Percentiles rank a stretch among this genome's conserved stretches.
These are phyloP conservation scores for Pungitius pungitius DNA, from an alignment of 2,113 vertebrate species.

Conservation along the genomic window DNA sequence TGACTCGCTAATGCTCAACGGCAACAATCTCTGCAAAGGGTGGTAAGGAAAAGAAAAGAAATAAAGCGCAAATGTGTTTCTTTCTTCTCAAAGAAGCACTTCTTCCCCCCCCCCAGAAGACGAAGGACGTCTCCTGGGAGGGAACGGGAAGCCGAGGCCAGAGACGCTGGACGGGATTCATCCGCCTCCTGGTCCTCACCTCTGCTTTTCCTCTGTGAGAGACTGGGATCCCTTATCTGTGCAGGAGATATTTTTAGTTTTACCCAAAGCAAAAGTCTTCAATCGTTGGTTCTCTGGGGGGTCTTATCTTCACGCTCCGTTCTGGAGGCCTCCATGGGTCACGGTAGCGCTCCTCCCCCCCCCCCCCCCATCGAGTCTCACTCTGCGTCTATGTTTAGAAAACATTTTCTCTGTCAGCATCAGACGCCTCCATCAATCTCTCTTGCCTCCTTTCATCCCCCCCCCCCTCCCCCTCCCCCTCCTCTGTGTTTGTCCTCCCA, in stretches of 20 bases:
- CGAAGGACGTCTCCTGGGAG: too few species aligned
- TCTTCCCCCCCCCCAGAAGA: too few species aligned
- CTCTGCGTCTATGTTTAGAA: conserved; percentile 24
- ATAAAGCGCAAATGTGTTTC: not conserved
- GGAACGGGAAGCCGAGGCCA: not conserved
- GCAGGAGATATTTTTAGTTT: not conserved
- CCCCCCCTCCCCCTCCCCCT: conserved; percentile 5
- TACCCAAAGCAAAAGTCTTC: not conserved
- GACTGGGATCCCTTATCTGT: not conserved
- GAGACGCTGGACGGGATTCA: not conserved
- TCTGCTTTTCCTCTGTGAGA: not conserved
- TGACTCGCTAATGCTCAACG: not conserved
- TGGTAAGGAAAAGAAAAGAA: too few species aligned
- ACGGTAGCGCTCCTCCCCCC: not conserved
- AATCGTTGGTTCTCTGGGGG: not conserved
- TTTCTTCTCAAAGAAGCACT: not conserved
- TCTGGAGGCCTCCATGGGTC: not conserved
- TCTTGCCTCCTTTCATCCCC: conserved; percentile 66
- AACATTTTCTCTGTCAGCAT: conserved; percentile 24
- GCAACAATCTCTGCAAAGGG: not conserved
- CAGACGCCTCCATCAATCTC: conserved; percentile 49
- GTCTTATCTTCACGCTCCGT: not conserved
- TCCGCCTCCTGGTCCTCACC: not conserved
- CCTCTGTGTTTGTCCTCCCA: conserved; percentile 63
- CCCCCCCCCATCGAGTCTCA: conserved; percentile 11